Conservation (phyloP, 2,113 vertebrate species). For the Isichthys henryi region DNA sequence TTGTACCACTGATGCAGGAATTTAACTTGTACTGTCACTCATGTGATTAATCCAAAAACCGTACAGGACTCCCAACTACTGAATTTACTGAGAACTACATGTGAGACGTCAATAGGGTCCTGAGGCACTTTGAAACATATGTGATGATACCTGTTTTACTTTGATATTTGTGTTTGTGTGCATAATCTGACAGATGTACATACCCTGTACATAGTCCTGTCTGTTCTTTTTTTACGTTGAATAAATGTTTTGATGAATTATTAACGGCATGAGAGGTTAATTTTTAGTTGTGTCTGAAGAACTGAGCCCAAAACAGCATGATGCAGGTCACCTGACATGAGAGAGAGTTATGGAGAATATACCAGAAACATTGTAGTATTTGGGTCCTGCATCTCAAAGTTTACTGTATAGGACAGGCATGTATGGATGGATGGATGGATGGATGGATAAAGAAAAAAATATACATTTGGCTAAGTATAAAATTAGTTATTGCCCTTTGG, state of each 20-base stretch:
- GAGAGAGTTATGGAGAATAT: background rate
- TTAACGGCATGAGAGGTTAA: background rate
- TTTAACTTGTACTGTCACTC: background rate
- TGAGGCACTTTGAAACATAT: background rate
- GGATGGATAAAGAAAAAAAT: background rate
- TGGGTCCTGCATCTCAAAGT: background rate
- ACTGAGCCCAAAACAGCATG: background rate
- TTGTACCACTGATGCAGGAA: background rate
- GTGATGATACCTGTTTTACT: background rate
- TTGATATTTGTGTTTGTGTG: background rate
- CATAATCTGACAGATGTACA: background rate
- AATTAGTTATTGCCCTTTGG: background rate
- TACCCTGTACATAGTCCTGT: background rate
- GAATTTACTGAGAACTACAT: background rate
- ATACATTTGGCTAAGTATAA: background rate
- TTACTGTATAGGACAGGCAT: background rate
- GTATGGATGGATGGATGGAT: background rate
- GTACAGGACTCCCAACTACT: background rate
- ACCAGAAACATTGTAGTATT: background rate
- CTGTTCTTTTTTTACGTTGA: background rate
- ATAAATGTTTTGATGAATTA: slow-evolving; percentile 2
- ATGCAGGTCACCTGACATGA: background rate
- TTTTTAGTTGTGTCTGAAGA: background rate
- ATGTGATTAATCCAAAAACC: background rate
- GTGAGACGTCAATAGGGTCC: background rate